phyloP scores from a whole-genome alignment of 92 coral and sea anemone species.

The Palythoa grandiflora region DNA sequence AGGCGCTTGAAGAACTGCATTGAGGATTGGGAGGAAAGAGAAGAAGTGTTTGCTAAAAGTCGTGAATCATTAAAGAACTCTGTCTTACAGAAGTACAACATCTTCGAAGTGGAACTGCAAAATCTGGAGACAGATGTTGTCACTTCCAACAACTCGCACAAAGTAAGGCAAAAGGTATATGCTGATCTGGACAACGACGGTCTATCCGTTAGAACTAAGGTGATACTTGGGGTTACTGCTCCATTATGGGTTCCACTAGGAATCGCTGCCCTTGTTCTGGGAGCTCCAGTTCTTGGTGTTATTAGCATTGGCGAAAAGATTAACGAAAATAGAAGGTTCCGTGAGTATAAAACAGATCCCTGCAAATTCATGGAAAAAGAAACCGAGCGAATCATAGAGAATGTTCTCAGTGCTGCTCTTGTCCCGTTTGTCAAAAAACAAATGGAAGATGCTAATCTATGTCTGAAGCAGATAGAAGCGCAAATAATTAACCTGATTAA shows the following conservation, averaged over 20 bases:
- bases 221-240: constrained; percentile 28
- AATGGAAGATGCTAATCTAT: constrained; percentile 26
- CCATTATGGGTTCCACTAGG: constrained; percentile 74
- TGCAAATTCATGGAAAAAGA: constrained; percentile 42
- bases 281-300: constrained; percentile 48
- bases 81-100: not conserved
- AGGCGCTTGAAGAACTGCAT: constrained; percentile 17
- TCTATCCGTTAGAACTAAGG: not conserved
- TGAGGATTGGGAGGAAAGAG: constrained; percentile 35
- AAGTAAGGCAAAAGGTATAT: not conserved
- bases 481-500: constrained; percentile 20
- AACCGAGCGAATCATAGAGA: not conserved
- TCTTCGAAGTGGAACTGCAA: not conserved
- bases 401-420: constrained; percentile 23
- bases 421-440: constrained; percentile 24
- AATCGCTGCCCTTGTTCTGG: constrained; percentile 50
- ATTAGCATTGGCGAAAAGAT: constrained; percentile 45
- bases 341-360: constrained; percentile 36
- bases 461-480: constrained; percentile 15
- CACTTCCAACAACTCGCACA: not conserved
- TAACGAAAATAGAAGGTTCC: constrained; percentile 15
- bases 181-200: not conserved
- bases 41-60: not conserved
- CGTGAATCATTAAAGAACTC: not conserved
- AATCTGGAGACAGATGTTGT: not conserved